Evolutionary conservation across 2,888 invertebrate species (phyloP).

Genomic region (Spodoptera exigua): DNA sequence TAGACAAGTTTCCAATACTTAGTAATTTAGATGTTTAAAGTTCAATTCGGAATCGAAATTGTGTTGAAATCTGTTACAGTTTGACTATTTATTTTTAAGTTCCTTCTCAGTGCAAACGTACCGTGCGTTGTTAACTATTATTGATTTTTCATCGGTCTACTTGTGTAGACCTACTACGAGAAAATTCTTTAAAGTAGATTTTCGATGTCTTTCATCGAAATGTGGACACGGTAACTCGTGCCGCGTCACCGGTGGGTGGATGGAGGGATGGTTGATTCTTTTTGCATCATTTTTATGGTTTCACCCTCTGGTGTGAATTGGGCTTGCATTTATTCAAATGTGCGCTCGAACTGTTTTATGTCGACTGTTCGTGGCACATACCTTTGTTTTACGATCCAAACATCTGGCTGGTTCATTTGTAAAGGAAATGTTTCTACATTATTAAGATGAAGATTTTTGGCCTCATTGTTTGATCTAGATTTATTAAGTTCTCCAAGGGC

Average conservation of each 20-base stretch:
- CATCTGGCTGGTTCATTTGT: slow-evolving; percentile 44
- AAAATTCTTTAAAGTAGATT: slow-evolving; percentile 25
- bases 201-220: slow-evolving; percentile 17
- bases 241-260: slow-evolving; percentile 23
- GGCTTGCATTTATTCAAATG: slow-evolving; percentile 54
- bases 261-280: slow-evolving; percentile 50
- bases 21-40: slow-evolving; percentile 60
- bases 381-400: slow-evolving; percentile 43
- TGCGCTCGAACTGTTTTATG: slow-evolving; percentile 47
- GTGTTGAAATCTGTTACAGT: slow-evolving; percentile 16
- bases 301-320: slow-evolving; percentile 68
- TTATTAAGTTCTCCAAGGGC: too few species aligned
- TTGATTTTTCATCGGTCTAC: not conserved
- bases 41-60: slow-evolving; percentile 28
- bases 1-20: slow-evolving; percentile 66
- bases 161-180: slow-evolving; percentile 24
- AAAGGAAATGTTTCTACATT: slow-evolving; percentile 18
- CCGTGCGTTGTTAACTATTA: not conserved
- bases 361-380: slow-evolving; percentile 44
- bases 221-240: slow-evolving; percentile 5
- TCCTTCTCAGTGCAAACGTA: slow-evolving; percentile 24
- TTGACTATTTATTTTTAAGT: slow-evolving; percentile 3
- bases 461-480: slow-evolving; percentile 9
- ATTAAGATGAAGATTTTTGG: slow-evolving; percentile 11
- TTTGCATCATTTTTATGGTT: slow-evolving; percentile 76